Evolutionary conservation across 2,888 invertebrate genomes (phyloP), one percentile per base, ranked within the genome.

Genomic region (Hartigia nigra): DNA sequence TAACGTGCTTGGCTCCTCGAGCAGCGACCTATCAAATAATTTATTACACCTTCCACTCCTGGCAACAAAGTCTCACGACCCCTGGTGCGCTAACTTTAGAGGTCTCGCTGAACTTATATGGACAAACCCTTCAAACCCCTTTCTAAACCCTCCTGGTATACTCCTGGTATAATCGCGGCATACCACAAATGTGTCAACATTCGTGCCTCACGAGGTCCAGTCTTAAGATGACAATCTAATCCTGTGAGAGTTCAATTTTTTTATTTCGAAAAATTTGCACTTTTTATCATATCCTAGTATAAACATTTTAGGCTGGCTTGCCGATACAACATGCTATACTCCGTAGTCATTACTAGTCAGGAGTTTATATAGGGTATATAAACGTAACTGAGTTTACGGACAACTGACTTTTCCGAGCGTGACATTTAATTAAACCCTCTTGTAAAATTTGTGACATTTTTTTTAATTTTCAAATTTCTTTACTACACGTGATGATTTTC

Each of bases 1-100:
- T 81, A 80, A 75, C 76, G 77, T 76, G 77, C 78, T 79, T 81
- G 76, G 36, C 12, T 76, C 78, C 70, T 74, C 55, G 55, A 55
- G 55, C 55, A 55, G 55, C 55, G 55, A 55, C 55, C 55, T 55
- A 55, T 23, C 23, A 55, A 55, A 55, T 55, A 55, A 55, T 55
- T 55, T 55, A 55, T 55, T 23, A 23, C 55, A 23, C 23, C 55
- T 55, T 55, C 55, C 55, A 23, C 55, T 55, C 55, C 55, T 23
- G 55, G 23, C 9, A 55, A 23, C 55, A 23, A 2, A 55, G 55
- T 55, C 9, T 55, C 55, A 9, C 55, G 55, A 55, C 4, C 55
- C 55, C 55, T 34, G 34, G 3, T 34, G 34, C 34, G 34, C 34
- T 34, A 34, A 1, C 34, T 4, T 55, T 9, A 55, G 55, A 55